Evolutionary conservation across 1,140 invertebrate species (phyloP).

Genomic region (Adoxophyes honmai): DNA sequence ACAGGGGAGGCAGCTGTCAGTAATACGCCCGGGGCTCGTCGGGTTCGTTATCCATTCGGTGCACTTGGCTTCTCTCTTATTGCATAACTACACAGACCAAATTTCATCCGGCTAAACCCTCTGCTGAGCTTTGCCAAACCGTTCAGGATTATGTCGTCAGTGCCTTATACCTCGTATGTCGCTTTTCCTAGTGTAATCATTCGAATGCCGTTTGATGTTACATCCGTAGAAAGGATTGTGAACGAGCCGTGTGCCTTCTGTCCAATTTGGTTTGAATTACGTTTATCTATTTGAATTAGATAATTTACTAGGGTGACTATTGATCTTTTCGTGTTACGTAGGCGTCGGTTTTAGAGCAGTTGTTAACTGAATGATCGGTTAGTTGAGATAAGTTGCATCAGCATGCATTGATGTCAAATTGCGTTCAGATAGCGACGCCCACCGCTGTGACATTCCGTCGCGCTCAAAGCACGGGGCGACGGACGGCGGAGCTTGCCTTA

Average conservation of each 20-base stretch:
- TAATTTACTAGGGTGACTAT: slow-evolving; percentile 12
- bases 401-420: slow-evolving; percentile 21
- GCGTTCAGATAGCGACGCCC: slow-evolving; percentile 20
- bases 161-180: slow-evolving; percentile 26
- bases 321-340: slow-evolving; percentile 6
- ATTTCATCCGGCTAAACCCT: slow-evolving; percentile 21
- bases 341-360: slow-evolving; percentile 7
- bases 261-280: slow-evolving; percentile 5
- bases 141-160: slow-evolving; percentile 18
- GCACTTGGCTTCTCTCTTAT: slow-evolving; percentile 18
- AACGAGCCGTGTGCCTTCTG: not conserved
- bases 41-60: slow-evolving; percentile 27
- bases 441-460: slow-evolving; percentile 20
- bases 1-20: slow-evolving; percentile 46
- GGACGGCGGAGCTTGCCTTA: slow-evolving; percentile 4
- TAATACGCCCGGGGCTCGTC: slow-evolving; percentile 40
- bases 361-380: slow-evolving; percentile 6
- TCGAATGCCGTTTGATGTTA: slow-evolving; percentile 9
- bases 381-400: slow-evolving; percentile 14
- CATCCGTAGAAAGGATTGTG: slow-evolving; percentile 7
- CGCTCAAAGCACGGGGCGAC: slow-evolving; percentile 11
- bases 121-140: slow-evolving; percentile 26
- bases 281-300: slow-evolving; percentile 9
- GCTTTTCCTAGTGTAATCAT: slow-evolving; percentile 20
- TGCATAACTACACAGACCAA: slow-evolving; percentile 4